Evolutionary conservation across 2,797 vertebrate genomes (phyloP), one percentile per base, ranked within the genome.

Genomic region (Sparidentex hasta): DNA sequence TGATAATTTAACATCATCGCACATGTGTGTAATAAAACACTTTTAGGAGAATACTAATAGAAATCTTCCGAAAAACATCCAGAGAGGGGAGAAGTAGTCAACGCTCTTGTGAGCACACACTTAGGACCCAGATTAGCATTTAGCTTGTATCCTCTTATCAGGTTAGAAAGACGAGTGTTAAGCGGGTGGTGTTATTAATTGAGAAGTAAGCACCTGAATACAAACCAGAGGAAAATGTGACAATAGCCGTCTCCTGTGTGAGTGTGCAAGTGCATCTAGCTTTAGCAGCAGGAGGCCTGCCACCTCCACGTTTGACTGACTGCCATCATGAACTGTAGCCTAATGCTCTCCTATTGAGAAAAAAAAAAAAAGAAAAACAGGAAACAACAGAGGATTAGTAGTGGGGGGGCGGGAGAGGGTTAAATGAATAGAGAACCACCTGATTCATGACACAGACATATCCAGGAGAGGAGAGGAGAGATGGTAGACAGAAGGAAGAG

Each of bases 401-500:
- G 51, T 5, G 41, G n/a, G n/a, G n/a, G n/a, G n/a, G n/a, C n/a
- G n/a, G 25, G 65, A 17, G 21, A 18, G 38, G 51, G 46, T 65
- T 71, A 70, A 41, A 17, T 5, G 51, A 72, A 66, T 55, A 61
- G 41, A 75, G 55, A 72, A 71, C 6, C 27, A 47, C 63, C 62
- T 74, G 67, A 90, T 88, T 90, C 83, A 85, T 82, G 90, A 90
- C 82, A 90, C 23, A 46, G 72, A 85, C 81, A 85, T 76, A 82
- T 90, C 71, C 81, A 90, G 90, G 61, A 75, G 56, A 78, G 65
- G 59, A 72, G 64, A 62, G 29, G 63, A 72, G 81, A 81, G 62
- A 72, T 71, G 29, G 74, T 20, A 74, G 85, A 59, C 62, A 77
- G 80, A 77, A 66, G 76, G 75, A 71, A 47, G 62, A 82, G 91